Conservation (phyloP, 2,797 vertebrate genomes). For the Spinus pinus region DNA sequence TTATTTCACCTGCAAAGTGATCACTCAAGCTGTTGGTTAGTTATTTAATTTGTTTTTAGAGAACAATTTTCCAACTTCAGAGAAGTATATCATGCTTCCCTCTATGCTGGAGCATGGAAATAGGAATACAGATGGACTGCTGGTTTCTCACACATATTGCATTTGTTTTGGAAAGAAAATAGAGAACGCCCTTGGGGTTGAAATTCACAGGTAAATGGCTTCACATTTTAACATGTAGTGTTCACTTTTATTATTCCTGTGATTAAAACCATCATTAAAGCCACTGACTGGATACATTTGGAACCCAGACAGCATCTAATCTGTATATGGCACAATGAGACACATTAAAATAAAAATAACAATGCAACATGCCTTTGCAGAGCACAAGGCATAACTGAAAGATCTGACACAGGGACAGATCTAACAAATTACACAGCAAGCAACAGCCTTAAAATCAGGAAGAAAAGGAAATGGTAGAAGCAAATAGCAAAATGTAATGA, state of each 20-base stretch:
- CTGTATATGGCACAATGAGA: neutral
- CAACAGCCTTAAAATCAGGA: neutral
- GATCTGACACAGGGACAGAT: neutral
- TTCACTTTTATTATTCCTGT: constrained; percentile 48
- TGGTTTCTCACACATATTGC: neutral
- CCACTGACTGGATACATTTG: neutral
- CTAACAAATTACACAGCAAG: neutral
- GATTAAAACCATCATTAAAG: neutral
- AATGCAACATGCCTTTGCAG: neutral
- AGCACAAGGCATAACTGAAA: constrained; percentile 5
- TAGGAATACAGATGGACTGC: neutral
- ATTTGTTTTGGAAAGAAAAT: constrained; percentile 6
- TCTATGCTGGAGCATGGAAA: neutral
- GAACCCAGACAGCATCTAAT: neutral
- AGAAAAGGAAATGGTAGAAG: constrained; percentile 6
- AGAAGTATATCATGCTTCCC: neutral
- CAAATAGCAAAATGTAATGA: constrained; percentile 13
- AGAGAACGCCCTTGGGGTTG: neutral
- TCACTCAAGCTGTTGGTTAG: neutral
- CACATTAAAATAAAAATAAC: constrained; percentile 9
- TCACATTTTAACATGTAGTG: neutral
- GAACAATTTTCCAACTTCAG: neutral
- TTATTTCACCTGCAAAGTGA: constrained; percentile 27
- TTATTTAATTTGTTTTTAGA: neutral
- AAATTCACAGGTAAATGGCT: constrained; percentile 30